Conservation (phyloP, 2,113 vertebrate genomes). For the Antigone vipio region DNA sequence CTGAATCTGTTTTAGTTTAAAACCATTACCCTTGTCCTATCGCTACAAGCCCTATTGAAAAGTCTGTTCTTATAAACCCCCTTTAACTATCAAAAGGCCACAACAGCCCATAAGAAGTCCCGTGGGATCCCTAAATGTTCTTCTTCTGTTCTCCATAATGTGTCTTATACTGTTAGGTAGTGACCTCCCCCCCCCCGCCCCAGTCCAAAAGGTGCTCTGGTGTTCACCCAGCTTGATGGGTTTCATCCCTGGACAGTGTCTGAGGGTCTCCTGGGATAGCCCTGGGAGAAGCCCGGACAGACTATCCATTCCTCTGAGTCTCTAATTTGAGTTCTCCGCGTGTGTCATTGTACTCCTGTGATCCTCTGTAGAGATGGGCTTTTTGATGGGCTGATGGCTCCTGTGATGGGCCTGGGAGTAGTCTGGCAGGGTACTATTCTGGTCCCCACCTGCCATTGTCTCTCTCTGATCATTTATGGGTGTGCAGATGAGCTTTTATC, state of each 20-base stretch:
- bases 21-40: no score
- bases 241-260: background rate
- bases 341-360: background rate
- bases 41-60: no score
- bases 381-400: background rate
- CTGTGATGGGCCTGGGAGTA: background rate
- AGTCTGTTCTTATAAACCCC: no score
- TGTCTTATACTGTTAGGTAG: background rate
- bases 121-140: background rate
- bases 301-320: background rate
- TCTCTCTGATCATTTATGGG: background rate
- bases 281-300: background rate
- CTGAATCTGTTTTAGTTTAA: no score
- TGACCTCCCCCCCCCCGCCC: fast-evolving
- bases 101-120: background rate
- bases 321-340: background rate
- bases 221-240: background rate
- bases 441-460: background rate
- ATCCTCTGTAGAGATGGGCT: background rate
- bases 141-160: background rate
- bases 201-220: background rate
- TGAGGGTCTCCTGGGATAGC: background rate
- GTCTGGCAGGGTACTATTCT: background rate
- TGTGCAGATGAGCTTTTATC: background rate
- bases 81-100: no score